Conservation (phyloP, 2,113 vertebrate genomes). For the Emydocephalus ijimae region DNA sequence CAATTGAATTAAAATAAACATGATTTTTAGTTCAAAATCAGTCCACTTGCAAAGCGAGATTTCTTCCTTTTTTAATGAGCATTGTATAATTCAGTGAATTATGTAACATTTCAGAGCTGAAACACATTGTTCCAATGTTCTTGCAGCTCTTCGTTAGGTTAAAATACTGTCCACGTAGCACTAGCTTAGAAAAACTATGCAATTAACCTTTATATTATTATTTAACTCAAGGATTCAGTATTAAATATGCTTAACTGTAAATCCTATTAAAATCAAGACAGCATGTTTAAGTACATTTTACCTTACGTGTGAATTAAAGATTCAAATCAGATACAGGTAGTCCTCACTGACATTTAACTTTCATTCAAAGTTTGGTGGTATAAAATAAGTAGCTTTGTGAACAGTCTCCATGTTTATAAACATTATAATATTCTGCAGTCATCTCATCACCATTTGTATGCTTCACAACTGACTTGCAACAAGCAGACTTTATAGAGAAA, state of each 20-base stretch:
- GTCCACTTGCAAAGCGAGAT: neutral
- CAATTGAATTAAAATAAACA: neutral
- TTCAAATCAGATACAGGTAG: neutral
- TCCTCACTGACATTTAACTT: neutral
- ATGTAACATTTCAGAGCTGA: neutral
- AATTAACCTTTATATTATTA: neutral
- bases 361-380: neutral
- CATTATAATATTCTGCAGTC: neutral
- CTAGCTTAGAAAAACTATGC: neutral
- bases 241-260: neutral
- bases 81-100: neutral
- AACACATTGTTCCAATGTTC: neutral
- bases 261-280: neutral
- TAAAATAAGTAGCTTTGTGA: neutral
- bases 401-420: neutral
- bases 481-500: neutral
- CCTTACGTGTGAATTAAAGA: neutral
- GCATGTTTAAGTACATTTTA: neutral
- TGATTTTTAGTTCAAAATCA: neutral
- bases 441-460: neutral
- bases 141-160: neutral
- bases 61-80: neutral
- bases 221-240: neutral
- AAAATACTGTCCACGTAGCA: neutral
- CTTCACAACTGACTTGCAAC: neutral